A percentile compares a stretch with the other conserved stretches of the same genome.
Evolutionary conservation across 2,797 vertebrate genomes (phyloP).

Genomic region (Epinephelus malabaricus): DNA sequence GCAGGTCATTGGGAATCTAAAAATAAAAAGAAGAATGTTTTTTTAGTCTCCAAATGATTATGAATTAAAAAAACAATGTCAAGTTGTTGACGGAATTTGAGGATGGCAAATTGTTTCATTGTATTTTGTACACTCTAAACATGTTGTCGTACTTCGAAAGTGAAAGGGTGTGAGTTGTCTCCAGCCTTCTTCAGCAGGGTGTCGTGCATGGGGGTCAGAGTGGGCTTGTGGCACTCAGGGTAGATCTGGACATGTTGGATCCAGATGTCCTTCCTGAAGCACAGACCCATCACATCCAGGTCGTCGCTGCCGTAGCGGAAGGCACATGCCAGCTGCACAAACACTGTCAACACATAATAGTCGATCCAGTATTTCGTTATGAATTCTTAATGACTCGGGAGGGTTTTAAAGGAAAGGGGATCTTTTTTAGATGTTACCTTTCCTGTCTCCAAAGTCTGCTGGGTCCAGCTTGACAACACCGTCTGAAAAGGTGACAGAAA

Average conservation of each 20-base stretch:
- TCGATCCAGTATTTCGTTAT: not conserved
- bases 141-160: constrained; percentile 84
- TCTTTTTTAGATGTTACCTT: constrained; percentile 78
- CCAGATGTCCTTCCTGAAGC: constrained; percentile 95
- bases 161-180: constrained; percentile 88
- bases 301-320: constrained; percentile 95
- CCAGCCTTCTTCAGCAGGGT: constrained; percentile 91
- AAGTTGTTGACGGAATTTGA: too few species aligned
- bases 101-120: too few species aligned
- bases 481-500: constrained; percentile 79
- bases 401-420: not conserved
- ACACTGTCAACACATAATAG: constrained; percentile 82
- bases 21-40: constrained; percentile 18
- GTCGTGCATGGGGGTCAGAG: constrained; percentile 88
- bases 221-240: constrained; percentile 83
- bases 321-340: constrained; percentile 90
- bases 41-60: too few species aligned
- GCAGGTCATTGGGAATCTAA: constrained; percentile 91
- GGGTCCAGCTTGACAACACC: constrained; percentile 91
- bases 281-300: constrained; percentile 93
- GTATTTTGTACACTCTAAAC: too few species aligned
- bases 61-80: too few species aligned
- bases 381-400: not conserved
- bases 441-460: constrained; percentile 88
- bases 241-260: constrained; percentile 86